Evolutionary conservation across 2,113 vertebrate species (phyloP).

Genomic region (Microcebus tavaratra): DNA sequence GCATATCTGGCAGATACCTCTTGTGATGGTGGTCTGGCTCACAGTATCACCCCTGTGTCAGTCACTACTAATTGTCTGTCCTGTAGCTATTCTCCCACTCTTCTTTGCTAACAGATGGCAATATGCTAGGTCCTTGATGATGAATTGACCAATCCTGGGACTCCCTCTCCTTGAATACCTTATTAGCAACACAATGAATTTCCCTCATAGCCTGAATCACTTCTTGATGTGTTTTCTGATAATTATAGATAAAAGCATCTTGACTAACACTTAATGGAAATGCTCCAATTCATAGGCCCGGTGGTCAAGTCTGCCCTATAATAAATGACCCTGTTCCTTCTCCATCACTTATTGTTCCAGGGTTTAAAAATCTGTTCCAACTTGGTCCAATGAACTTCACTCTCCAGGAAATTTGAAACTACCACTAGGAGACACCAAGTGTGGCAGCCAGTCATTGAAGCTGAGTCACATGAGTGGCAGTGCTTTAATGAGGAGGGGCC

Average conservation of each 20-base stretch:
- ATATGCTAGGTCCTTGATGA: not conserved
- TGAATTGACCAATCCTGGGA: not conserved
- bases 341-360: not conserved
- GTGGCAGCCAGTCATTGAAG: not conserved
- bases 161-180: not conserved
- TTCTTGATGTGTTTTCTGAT: slow-evolving; percentile 18
- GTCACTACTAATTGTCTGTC: not conserved
- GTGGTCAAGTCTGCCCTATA: not conserved
- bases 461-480: not conserved
- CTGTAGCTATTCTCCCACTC: not conserved
- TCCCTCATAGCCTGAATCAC: not conserved
- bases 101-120: not conserved
- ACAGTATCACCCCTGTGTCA: not conserved
- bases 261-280: not conserved
- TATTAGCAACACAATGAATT: slow-evolving; percentile 24
- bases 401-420: not conserved
- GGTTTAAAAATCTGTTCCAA: slow-evolving; percentile 32
- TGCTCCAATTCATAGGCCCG: not conserved
- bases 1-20: not conserved
- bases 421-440: not conserved
- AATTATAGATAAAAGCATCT: not conserved
- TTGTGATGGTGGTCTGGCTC: not conserved
- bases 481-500: not conserved
- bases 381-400: slow-evolving; percentile 14
- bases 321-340: not conserved